Base-by-base conservation (phyloP, 2,888 invertebrate genomes). In the Noctua janthina region DNA sequence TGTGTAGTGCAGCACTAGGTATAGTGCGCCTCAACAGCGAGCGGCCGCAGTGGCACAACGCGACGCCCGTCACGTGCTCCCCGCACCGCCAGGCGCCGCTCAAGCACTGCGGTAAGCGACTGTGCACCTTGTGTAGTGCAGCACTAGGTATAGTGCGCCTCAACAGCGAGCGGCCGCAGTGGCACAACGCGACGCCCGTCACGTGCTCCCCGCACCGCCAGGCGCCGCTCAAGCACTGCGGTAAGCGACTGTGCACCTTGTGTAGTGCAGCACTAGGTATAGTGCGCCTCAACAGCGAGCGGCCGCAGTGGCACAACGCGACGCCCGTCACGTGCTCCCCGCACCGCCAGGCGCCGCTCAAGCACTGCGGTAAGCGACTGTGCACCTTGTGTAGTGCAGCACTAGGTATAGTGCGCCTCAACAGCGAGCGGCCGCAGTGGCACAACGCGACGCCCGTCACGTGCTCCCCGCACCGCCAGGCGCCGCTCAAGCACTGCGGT, bases 171-270 rank as follows among this genome's bases (percentile, higher is more conserved):
- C 97, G 98, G 4, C 98, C 98, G 89, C 97, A 97, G 49, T 99
- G 99, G 99, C 98, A 98, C 90, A 98, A 99, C 93, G 98, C 98
- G 15, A 98, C 98, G 0, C 99, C 99, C 0, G 97, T 97, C 83
- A 95, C 97, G 0, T 92, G 98, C 96, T 90, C 96, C 92, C 88
- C 98, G 95, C 95, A 97, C 94, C 89, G 96, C 75, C 88, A 95
- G 0, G 95, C 97, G 78, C 95, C 97, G 1, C 95, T 98, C 92
- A 97, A 98, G 89, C 98, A 97, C 91, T 96, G 96, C 54, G 78
- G 83, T 82, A 78, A 82, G 72, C 49, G 23, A 78, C 46, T 72
- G 15, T 76, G 17, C 5, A 49, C 49, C 64, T 71, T 71, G 46
- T 70, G 43, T 15, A 13, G 11, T 51, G 23, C 8, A 35, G 1